These are phyloP conservation scores for Chrysochloris asiatica DNA, from an alignment of 2,113 vertebrate species.

Conservation along the genomic window DNA sequence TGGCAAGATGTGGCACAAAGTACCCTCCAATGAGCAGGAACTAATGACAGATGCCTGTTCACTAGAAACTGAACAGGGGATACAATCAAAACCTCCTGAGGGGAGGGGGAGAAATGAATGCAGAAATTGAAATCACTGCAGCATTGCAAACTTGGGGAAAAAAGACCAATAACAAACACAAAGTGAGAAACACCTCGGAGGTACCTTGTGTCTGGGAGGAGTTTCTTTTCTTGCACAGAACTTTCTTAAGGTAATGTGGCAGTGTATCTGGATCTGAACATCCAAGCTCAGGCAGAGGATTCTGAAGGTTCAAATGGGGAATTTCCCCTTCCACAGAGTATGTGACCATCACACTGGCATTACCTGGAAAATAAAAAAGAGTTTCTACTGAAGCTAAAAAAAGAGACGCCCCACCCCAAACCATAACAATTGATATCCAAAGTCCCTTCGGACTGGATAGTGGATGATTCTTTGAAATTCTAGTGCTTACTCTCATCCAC, in stretches of 20 bases:
- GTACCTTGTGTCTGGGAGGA: neutral
- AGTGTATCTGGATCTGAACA: neutral
- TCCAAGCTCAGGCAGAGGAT: neutral
- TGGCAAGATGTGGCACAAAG: constrained; percentile 64
- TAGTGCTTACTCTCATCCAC: constrained; percentile 24
- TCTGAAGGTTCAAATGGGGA: neutral
- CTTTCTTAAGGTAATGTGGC: neutral
- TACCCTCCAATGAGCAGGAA: constrained; percentile 71
- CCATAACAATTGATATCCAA: neutral
- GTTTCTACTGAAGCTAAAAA: constrained; percentile 22
- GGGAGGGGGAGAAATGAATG: constrained; percentile 57
- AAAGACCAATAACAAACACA: constrained; percentile 48
- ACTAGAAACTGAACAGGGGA: constrained; percentile 72
- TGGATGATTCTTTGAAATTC: constrained; percentile 49
- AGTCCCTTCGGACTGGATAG: constrained; percentile 45
- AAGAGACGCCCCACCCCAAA: neutral
- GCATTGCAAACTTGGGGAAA: constrained; percentile 21
- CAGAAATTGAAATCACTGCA: constrained; percentile 48
- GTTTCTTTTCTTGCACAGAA: neutral
- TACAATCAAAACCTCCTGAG: constrained; percentile 63
- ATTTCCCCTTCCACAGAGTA: neutral
- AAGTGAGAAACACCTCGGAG: neutral
- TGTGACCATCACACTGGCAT: neutral
- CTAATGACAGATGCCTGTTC: constrained; percentile 75
- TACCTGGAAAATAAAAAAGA: constrained; percentile 36